phyloP scores from a whole-genome alignment of 2,888 invertebrate species.

The Polydrusus pterygomalis region DNA sequence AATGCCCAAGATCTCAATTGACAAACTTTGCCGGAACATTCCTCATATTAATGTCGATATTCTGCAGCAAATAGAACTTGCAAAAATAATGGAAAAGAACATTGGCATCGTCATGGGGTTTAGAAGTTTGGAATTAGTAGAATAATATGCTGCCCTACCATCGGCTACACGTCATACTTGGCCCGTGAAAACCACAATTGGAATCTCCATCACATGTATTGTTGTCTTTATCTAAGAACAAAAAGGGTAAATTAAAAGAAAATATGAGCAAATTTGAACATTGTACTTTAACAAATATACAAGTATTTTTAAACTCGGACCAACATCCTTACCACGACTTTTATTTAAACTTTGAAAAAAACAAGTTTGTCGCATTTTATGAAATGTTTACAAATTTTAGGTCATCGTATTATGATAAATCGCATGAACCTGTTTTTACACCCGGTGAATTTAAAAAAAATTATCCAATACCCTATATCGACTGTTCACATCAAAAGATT shows the following conservation, averaged over 20 bases:
- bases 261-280: conserved; percentile 54
- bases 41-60: too few relatives aligned
- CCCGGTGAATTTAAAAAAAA: conserved; percentile 15
- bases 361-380: conserved; percentile 60
- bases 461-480: background rate
- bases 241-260: conserved; percentile 59
- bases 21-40: too few relatives aligned
- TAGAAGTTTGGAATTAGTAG: too few relatives aligned
- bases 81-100: too few relatives aligned
- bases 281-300: conserved; percentile 65
- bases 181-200: too few relatives aligned
- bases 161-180: too few relatives aligned
- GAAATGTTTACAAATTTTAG: conserved; percentile 62
- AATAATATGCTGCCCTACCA: too few relatives aligned
- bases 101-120: too few relatives aligned
- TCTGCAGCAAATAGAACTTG: too few relatives aligned
- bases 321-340: conserved; percentile 65
- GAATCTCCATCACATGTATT: too few relatives aligned
- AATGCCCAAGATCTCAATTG: too few relatives aligned
- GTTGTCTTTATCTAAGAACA: conserved; percentile 36
- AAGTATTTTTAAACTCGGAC: conserved; percentile 63
- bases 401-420: conserved; percentile 54
- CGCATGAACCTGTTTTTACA: conserved; percentile 50
- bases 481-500: conserved; percentile 13
- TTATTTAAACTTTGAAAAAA: conserved; percentile 60